Evolutionary conservation across 2,113 vertebrate species (phyloP).

Genomic region (Balaenoptera acutorostrata): DNA sequence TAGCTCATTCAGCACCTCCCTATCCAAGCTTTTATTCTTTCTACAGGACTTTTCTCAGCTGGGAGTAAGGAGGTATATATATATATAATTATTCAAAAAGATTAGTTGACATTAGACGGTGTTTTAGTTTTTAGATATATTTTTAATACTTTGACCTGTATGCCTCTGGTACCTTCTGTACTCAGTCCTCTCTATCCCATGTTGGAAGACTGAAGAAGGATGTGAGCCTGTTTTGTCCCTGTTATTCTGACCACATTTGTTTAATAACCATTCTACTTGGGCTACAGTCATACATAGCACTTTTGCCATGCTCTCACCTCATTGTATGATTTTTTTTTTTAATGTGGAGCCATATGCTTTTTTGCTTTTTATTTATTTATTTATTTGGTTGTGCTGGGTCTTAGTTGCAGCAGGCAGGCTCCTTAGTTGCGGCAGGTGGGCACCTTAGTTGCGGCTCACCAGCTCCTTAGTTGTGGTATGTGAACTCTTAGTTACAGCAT

Average conservation of each 20-base stretch:
- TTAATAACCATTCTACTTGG: background rate
- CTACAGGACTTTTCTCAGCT: background rate
- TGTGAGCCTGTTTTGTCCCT: background rate
- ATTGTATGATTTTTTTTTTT: background rate
- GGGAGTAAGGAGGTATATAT: background rate
- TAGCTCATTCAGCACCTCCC: background rate
- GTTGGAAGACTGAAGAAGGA: background rate
- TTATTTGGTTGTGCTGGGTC: no score
- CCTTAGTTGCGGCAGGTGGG: no score
- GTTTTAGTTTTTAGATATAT: slow-evolving; percentile 9
- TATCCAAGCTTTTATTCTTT: background rate
- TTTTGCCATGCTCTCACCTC: background rate
- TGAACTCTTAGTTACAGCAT: no score
- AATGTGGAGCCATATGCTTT: no score
- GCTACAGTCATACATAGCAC: background rate
- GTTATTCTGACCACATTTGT: background rate
- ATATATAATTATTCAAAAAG: background rate
- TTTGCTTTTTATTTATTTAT: no score
- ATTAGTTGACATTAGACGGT: background rate
- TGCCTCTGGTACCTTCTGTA: background rate
- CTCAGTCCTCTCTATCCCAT: background rate
- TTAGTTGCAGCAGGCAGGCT: no score
- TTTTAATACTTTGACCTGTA: background rate
- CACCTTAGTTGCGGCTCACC: no score
- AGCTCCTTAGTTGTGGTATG: no score